phyloP scores from a whole-genome alignment of 2,888 invertebrate species.

The Ophion costatus region DNA sequence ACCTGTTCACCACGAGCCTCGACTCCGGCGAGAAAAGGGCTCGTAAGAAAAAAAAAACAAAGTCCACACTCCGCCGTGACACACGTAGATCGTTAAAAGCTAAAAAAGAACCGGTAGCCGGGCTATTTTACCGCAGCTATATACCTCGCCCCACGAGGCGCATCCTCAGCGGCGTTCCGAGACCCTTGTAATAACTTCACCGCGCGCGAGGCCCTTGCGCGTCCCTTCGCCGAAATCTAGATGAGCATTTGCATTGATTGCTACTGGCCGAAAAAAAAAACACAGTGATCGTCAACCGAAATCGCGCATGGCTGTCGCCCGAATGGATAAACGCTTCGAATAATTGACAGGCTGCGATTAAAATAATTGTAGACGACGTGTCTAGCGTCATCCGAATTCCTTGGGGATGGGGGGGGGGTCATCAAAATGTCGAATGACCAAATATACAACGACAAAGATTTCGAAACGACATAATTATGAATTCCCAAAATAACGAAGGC shows the following conservation, averaged over 20 bases:
- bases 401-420: too few species aligned
- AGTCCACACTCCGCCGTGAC: constrained; percentile 42
- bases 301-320: background rate
- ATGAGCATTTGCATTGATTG: constrained; percentile 46
- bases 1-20: constrained; percentile 3
- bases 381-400: background rate
- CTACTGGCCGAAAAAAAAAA: background rate
- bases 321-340: background rate
- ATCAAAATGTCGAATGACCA: too few species aligned
- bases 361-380: constrained; percentile 6
- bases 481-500: too few species aligned
- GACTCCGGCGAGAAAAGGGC: constrained; percentile 12
- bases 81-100: constrained; percentile 63
- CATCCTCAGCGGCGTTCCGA: constrained; percentile 17
- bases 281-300: constrained; percentile 13
- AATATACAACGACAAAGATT: too few species aligned
- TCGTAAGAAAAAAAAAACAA: constrained; percentile 45
- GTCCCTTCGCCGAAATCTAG: constrained; percentile 24
- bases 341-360: background rate
- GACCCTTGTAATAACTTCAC: constrained; percentile 26
- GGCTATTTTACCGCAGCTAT: constrained; percentile 46
- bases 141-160: background rate
- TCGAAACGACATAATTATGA: too few species aligned
- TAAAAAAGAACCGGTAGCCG: constrained; percentile 61
- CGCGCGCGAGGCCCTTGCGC: background rate